Base-by-base conservation (phyloP, 2,113 vertebrate species). In the Hassar affinis region DNA sequence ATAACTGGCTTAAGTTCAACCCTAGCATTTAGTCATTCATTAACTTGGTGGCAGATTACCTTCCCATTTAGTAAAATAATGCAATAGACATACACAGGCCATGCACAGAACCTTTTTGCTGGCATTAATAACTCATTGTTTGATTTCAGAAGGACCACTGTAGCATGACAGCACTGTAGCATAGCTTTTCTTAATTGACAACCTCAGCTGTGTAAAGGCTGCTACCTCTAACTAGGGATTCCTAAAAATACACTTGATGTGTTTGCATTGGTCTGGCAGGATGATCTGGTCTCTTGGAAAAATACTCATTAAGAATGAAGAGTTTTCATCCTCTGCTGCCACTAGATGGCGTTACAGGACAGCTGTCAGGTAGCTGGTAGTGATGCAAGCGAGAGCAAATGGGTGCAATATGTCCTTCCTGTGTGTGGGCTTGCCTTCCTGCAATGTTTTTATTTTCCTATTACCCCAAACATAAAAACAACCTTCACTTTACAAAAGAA, bases 311-410 rank as follows among this genome's bases (percentile, higher is more conserved):
- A 27, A 10, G 2, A 27, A 57, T 47, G 15, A 69, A 66, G 4
- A 18, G 1, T 4, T 20, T 9, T 22, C 35, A 52, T 7, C 14
- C 6, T 10, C 25, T 35, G 47, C 77, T 72, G 25, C 59, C 86
- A 83, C 77, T 71, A 87, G 81, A 85, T 83, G 81, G 81, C 35
- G 51, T 30, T 35, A 47, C 27, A 71, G 18, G 9, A n/a, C 10
- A 51, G 56, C 38, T 20, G 33, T 52, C n/a, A n/a, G n/a, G n/a
- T n/a, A 54, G 61, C 9, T 17, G n/a, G 68, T 49, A 27, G 72
- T 42, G 35, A 45, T 45, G 25, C 30, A 49, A 69, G n/a, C 4
- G 47, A 42, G 25, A 66, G 74, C 18, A 45, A 54, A 8, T 42
- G 80, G 38, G n/a, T 61, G 71, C n/a, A 68, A 78, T 68, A 56